These are phyloP conservation scores for Lutraria rhynchaena DNA, from an alignment of 1,140 invertebrate species.

Conservation along the genomic window DNA sequence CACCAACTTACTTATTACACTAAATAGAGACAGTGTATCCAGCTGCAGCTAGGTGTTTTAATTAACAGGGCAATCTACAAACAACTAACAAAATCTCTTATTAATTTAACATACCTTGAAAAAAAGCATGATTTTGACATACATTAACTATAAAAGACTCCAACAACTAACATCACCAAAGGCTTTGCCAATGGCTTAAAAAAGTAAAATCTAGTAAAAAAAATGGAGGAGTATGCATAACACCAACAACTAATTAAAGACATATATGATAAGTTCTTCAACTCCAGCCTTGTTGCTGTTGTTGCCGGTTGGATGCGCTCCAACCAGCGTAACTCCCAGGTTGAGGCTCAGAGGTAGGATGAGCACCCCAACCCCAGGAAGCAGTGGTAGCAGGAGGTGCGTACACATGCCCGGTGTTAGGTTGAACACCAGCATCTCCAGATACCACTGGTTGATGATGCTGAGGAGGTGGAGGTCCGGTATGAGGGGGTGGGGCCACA, in stretches of 20 bases:
- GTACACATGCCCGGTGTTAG: constrained; percentile 20
- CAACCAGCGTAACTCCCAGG: constrained; percentile 56
- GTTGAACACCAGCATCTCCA: constrained; percentile 45
- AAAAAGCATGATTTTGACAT: too few species aligned
- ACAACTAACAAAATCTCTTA: too few species aligned
- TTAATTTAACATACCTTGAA: too few species aligned
- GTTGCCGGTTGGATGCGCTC: constrained; percentile 47
- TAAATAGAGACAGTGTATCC: too few species aligned
- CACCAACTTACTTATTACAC: too few species aligned
- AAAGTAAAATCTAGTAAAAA: background rate
- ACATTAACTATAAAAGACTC: background rate
- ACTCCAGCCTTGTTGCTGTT: constrained; percentile 44
- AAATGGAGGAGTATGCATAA: background rate
- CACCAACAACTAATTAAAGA: background rate
- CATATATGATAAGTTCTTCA: background rate
- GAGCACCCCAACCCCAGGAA: constrained; percentile 54
- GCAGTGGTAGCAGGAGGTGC: constrained; percentile 36
- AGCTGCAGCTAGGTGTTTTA: too few species aligned
- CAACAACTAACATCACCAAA: background rate
- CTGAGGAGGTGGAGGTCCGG: constrained; percentile 17
- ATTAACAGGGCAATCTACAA: too few species aligned
- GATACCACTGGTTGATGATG: constrained; percentile 58
- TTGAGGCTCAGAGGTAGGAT: constrained; percentile 44
- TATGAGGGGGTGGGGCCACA: constrained; percentile 68
- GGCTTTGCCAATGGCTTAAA: background rate